Percentiles rank a stretch among this genome's conserved stretches.
These are phyloP conservation scores for Hirundichthys speculiger DNA, from an alignment of 2,113 vertebrate species.

Conservation along the genomic window DNA sequence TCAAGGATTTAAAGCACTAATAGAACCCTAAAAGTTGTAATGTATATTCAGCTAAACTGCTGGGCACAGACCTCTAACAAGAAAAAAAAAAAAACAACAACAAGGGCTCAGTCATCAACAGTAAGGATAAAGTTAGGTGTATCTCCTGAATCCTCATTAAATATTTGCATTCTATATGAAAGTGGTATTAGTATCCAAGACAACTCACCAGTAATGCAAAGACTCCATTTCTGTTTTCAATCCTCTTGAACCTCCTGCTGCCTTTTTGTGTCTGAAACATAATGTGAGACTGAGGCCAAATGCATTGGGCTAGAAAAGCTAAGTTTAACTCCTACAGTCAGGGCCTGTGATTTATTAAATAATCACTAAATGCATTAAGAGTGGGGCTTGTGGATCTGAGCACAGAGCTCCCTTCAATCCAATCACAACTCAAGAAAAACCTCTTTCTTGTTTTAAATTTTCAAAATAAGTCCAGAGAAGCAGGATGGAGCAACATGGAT, in stretches of 20 bases:
- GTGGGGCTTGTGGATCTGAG: constrained; percentile 4
- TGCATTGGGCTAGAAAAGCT: constrained; percentile 42
- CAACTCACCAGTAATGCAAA: constrained; percentile 87
- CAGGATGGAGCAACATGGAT: constrained; percentile 32
- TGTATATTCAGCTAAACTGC: no score
- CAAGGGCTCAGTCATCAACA: neutral
- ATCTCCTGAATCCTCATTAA: constrained; percentile 8
- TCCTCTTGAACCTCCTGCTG: constrained; percentile 88
- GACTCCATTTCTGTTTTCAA: constrained; percentile 88
- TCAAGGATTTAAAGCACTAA: no score
- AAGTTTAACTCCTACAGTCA: constrained; percentile 20
- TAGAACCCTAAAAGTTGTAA: no score
- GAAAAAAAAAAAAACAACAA: no score
- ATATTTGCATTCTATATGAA: constrained; percentile 13
- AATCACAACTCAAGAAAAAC: constrained; percentile 1
- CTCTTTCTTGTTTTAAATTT: constrained; percentile 1
- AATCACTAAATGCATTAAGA: constrained; percentile 4
- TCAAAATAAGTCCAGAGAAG: constrained; percentile 26
- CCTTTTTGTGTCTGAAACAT: constrained; percentile 89
- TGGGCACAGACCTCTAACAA: no score
- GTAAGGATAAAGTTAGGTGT: constrained; percentile 11
- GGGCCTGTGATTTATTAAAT: constrained; percentile 12
- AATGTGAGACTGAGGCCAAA: constrained; percentile 78
- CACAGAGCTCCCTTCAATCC: constrained; percentile 11
- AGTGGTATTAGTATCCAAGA: constrained; percentile 34